Conservation (phyloP, 2,113 vertebrate species). For the Phylloscopus trochilus region DNA sequence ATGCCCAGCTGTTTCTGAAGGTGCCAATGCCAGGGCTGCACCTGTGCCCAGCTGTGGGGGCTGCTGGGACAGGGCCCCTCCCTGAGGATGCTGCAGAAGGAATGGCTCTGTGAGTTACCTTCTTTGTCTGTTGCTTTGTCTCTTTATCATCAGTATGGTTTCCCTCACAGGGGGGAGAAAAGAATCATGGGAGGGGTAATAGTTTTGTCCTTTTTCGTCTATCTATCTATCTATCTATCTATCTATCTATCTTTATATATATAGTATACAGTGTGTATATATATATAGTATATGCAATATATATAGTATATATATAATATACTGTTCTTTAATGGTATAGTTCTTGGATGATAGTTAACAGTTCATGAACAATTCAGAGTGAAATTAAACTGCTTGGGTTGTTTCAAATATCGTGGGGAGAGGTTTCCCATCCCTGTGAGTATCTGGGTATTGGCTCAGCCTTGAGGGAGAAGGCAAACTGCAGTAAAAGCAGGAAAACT, state of each 20-base stretch:
- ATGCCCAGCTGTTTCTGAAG: background rate
- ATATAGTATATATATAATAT: background rate
- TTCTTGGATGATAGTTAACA: background rate
- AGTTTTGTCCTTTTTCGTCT: background rate
- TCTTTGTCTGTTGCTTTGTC: background rate
- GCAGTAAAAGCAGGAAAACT: background rate
- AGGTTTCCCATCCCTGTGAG: background rate
- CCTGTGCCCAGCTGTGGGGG: background rate
- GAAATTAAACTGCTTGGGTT: background rate
- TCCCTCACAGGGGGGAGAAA: background rate
- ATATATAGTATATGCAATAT: no score
- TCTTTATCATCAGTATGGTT: background rate
- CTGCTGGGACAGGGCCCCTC: background rate
- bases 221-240: background rate
- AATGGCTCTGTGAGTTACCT: fast-evolving
- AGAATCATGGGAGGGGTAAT: background rate
- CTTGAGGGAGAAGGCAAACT: background rate
- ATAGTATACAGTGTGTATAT: background rate
- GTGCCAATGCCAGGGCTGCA: background rate
- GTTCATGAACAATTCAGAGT: background rate
- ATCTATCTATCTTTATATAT: background rate
- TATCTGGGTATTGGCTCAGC: background rate
- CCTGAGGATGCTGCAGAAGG: background rate
- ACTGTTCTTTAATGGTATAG: background rate
- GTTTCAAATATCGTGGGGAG: background rate